Percentiles rank a stretch among this genome's conserved stretches.
Evolutionary conservation across 35 echinoderm and acorn worm species (phyloP).

Genomic region (Apostichopus japonicus): DNA sequence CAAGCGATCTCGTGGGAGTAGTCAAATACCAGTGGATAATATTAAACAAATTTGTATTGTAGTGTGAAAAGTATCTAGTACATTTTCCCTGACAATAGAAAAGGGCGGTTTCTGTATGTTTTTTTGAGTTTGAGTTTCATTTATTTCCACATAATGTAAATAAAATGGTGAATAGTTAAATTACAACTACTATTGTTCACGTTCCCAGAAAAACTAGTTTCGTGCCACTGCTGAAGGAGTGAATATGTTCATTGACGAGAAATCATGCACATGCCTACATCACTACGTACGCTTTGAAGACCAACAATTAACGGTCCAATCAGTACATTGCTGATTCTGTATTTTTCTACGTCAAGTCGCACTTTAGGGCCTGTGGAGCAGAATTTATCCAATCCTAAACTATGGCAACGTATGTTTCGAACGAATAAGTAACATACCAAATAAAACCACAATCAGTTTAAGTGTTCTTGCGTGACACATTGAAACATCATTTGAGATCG

Average conservation of each 20-base stretch:
- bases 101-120: too few species aligned
- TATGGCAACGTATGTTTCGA: background rate
- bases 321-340: background rate
- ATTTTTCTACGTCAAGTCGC: background rate
- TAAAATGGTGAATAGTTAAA: too few species aligned
- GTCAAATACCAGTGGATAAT: too few species aligned
- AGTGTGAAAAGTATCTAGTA: too few species aligned
- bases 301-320: background rate
- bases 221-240: too few species aligned
- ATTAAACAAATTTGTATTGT: too few species aligned
- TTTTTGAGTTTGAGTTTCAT: too few species aligned
- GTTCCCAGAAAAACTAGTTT: too few species aligned
- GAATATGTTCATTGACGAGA: background rate
- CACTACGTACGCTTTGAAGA: background rate
- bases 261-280: background rate
- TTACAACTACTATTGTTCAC: too few species aligned
- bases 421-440: background rate
- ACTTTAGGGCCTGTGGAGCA: background rate
- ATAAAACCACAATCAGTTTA: background rate
- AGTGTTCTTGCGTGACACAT: background rate
- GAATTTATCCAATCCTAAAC: background rate
- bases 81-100: too few species aligned
- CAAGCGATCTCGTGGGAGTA: too few species aligned
- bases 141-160: too few species aligned
- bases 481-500: background rate